Evolutionary conservation across 1,140 invertebrate species (phyloP).

Genomic region (Camponotus pennsylvanicus): DNA sequence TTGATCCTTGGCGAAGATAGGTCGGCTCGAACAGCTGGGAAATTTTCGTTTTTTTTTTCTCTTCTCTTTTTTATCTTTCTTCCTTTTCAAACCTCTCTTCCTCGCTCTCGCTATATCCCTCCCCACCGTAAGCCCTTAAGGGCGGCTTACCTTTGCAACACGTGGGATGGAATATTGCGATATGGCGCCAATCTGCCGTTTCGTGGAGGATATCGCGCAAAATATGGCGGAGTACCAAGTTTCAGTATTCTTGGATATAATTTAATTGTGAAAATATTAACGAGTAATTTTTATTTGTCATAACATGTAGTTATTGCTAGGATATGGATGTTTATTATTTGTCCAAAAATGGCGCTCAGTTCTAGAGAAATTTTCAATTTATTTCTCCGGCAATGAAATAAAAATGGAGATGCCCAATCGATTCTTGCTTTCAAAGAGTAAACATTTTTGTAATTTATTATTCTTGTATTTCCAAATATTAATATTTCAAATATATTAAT

Average conservation of each 20-base stretch:
- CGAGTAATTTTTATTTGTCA: neutral
- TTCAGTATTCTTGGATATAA: neutral
- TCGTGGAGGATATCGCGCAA: neutral
- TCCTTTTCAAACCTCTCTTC: neutral
- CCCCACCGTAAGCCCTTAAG: neutral
- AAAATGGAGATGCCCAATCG: too few species aligned
- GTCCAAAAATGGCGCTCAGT: neutral
- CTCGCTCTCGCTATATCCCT: neutral
- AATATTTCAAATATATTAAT: too few species aligned
- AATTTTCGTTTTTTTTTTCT: constrained; percentile 75
- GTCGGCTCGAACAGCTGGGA: constrained; percentile 81
- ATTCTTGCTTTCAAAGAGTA: too few species aligned
- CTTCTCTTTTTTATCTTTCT: neutral
- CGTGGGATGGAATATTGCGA: constrained; percentile 6
- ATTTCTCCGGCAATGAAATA: too few species aligned
- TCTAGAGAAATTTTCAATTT: too few species aligned
- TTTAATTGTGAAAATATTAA: neutral
- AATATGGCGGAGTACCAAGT: neutral
- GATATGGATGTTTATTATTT: neutral
- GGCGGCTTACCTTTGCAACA: constrained; percentile 15
- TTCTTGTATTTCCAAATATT: neutral
- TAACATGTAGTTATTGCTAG: too few species aligned
- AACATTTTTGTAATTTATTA: neutral
- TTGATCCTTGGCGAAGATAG: constrained; percentile 82
- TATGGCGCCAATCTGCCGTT: constrained; percentile 11